Percentiles rank a stretch among this genome's conserved stretches.
Conservation (phyloP, 2,888 invertebrate genomes). For the Campaea margaritaria region DNA sequence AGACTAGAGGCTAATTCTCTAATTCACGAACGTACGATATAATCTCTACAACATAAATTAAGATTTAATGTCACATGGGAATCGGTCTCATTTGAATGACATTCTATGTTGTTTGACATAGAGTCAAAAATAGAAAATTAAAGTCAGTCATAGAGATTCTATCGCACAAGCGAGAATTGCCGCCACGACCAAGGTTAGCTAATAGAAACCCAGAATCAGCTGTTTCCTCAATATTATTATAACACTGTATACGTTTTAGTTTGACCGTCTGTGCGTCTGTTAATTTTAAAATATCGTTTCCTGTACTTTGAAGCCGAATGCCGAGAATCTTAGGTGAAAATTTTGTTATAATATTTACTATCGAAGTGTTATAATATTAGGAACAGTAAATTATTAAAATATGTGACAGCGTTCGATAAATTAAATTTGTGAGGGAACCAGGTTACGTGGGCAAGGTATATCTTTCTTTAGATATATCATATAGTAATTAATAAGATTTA, state of each 20-base stretch:
- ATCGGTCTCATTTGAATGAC: no score
- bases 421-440: slow-evolving; percentile 22
- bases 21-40: no score
- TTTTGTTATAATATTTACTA: slow-evolving; percentile 28
- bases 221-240: slow-evolving; percentile 30
- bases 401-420: slow-evolving; percentile 28
- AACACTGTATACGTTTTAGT: slow-evolving; percentile 39
- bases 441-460: slow-evolving; percentile 3
- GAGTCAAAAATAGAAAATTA: no score
- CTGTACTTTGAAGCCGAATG: slow-evolving; percentile 38
- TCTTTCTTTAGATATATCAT: not conserved
- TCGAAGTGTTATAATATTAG: slow-evolving; percentile 24
- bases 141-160: no score
- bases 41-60: no score
- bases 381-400: slow-evolving; percentile 26
- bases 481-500: not conserved
- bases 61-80: no score
- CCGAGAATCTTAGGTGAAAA: slow-evolving; percentile 28
- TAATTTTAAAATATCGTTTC: slow-evolving; percentile 39
- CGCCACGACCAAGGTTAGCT: slow-evolving; percentile 20
- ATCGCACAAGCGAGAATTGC: no score
- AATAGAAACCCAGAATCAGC: slow-evolving; percentile 33
- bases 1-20: not conserved
- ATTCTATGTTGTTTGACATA: no score
- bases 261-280: slow-evolving; percentile 32